Conservation (phyloP, 2,888 invertebrate genomes). For the Clivina fossor region DNA sequence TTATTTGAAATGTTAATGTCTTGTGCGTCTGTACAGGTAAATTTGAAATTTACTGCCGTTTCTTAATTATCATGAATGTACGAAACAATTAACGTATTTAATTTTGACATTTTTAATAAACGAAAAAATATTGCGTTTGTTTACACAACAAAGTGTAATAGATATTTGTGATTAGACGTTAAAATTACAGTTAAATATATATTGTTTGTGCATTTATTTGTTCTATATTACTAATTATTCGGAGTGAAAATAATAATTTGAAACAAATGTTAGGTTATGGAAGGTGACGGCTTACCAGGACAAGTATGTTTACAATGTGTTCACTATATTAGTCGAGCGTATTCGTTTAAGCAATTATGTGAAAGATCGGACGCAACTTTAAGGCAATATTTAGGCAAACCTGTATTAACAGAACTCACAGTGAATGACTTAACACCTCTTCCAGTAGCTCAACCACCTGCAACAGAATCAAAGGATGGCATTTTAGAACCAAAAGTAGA, state of each 20-base stretch:
- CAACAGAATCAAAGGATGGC: constrained; percentile 19
- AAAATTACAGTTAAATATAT: too few relatives aligned
- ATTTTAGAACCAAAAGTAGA: constrained; percentile 34
- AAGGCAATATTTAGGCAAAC: constrained; percentile 45
- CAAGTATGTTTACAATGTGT: constrained; percentile 51
- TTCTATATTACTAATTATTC: neutral
- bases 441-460: constrained; percentile 2
- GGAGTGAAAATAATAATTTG: too few relatives aligned
- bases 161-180: too few relatives aligned
- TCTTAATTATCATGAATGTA: too few relatives aligned
- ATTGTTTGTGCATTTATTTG: too few relatives aligned
- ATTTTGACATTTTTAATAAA: too few relatives aligned
- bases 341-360: constrained; percentile 51
- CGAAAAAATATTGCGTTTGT: too few relatives aligned
- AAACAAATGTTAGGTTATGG: constrained; percentile 44
- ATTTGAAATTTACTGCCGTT: neutral
- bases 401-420: constrained; percentile 36
- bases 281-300: constrained; percentile 50
- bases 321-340: constrained; percentile 49
- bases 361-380: constrained; percentile 50
- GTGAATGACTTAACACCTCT: constrained; percentile 30
- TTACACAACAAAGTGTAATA: too few relatives aligned
- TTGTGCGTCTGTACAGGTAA: constrained; percentile 50
- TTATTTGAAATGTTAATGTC: constrained; percentile 50
- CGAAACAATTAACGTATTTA: too few relatives aligned